Base-by-base conservation (phyloP, 2,888 invertebrate genomes). In the Diloba caeruleocephala region DNA sequence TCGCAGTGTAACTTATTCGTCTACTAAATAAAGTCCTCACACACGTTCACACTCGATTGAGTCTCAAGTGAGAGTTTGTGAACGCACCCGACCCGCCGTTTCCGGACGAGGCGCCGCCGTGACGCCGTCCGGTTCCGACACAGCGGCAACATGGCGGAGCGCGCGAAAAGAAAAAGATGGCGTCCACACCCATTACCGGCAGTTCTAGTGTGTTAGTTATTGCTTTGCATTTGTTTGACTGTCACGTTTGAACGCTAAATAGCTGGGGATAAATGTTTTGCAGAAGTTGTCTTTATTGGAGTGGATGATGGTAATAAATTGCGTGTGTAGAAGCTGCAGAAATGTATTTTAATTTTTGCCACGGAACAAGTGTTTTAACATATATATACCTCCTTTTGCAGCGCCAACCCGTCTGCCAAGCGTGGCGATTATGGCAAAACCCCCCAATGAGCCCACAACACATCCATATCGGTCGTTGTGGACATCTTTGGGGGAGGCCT, bases 101-200 rank as follows among this genome's bases (percentile, higher is more conserved):
- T 84, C 83, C 85, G 82, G 76, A 61, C 65, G 73, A 78, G 89
- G 90, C 90, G 90, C 85, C 90, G 85, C 59, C 71, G 58, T 75
- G 90, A 81, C 90, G 88, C 89, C 90, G 88, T 85, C 89, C 88
- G 86, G 85, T 83, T 74, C 78, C 78, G 76, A 73, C 72, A 63
- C 46, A 64, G 62, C 57, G 71, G 74, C 61, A 72, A 71, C 65
- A 77, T 74, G 74, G 75, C 71, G 62, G 71, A 62, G 43, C 62
- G 76, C 73, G 79, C 72, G 78, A 79, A 77, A 74, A 81, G 80
- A 78, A 82, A 83, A 81, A 81, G 81, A 79, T 76, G 72, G 78
- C 74, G 72, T 76, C 74, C 75, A 80, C 73, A 54, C 67, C 80
- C 82, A 87, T 85, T 85, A 85, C 84, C 77, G 81, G 76, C 77